Conservation (phyloP, 2,888 invertebrate species). For the Hymenopus coronatus region DNA sequence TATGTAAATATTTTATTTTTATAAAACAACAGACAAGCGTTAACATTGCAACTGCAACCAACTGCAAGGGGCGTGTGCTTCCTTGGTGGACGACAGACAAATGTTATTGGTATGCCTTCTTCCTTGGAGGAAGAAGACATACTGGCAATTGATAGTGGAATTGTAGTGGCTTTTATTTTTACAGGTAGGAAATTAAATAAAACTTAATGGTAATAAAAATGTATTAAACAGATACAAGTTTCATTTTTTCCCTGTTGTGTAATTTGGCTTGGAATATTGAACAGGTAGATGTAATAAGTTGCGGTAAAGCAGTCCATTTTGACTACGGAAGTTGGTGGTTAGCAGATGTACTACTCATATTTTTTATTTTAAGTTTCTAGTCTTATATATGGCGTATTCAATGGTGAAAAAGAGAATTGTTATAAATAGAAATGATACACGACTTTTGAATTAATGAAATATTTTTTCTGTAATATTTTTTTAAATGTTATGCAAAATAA, state of each 20-base stretch:
- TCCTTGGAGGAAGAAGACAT: neutral
- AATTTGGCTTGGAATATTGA: neutral
- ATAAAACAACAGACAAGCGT: neutral
- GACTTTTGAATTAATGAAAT: neutral
- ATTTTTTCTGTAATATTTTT: neutral
- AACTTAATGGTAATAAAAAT: neutral
- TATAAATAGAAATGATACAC: neutral
- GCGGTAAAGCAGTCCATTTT: neutral
- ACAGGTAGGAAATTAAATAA: neutral
- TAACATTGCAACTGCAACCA: neutral
- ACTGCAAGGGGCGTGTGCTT: neutral
- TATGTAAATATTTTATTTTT: no score
- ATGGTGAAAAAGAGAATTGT: neutral
- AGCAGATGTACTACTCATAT: neutral
- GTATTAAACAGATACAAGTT: neutral
- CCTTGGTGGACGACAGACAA: no score
- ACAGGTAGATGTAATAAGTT: neutral
- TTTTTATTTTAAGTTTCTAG: neutral
- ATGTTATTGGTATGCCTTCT: neutral
- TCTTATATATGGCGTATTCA: neutral
- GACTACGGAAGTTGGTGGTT: constrained; percentile 2
- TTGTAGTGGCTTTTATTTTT: neutral
- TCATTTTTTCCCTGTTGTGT: neutral
- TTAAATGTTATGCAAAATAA: neutral
- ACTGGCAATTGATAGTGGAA: neutral